A percentile compares a stretch with the other conserved stretches of the same genome.
phyloP scores from a whole-genome alignment of 2,113 vertebrate genomes.

The Axis porcinus region DNA sequence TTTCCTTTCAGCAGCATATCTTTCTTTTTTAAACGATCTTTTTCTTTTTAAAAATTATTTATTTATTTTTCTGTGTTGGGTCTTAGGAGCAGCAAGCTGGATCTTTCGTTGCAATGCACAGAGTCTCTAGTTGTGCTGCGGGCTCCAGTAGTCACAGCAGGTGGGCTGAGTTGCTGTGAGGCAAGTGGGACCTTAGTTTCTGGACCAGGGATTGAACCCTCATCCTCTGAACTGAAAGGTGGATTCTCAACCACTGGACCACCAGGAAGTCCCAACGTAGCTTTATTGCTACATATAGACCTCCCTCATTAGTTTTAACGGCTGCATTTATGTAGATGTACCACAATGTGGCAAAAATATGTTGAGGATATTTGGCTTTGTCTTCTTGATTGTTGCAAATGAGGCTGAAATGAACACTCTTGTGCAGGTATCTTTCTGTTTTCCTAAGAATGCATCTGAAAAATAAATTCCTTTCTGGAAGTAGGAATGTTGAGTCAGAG shows the following conservation, averaged over 20 bases:
- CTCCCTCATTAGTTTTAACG: not conserved
- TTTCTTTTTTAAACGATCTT: not conserved
- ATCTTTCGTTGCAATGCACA: not conserved
- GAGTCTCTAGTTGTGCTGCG: not conserved
- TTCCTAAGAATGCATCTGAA: not conserved
- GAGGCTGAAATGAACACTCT: not conserved
- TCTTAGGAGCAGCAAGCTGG: not conserved
- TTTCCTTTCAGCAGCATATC: not conserved
- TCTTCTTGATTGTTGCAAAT: not conserved
- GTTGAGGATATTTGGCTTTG: not conserved
- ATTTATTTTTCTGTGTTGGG: not conserved
- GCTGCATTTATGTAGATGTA: not conserved
- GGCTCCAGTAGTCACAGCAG: not conserved
- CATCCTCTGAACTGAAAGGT: not conserved
- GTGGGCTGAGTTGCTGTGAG: not conserved
- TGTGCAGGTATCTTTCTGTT: not conserved
- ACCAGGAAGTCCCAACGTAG: not conserved
- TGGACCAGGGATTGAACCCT: not conserved
- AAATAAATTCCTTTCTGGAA: not conserved
- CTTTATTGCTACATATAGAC: not conserved
- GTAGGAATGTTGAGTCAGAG: not conserved
- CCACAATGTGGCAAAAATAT: not conserved
- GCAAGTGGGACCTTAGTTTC: not conserved
- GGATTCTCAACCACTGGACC: not conserved
- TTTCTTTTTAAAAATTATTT: not conserved